These are phyloP conservation scores for Endomychus coccineus DNA, from an alignment of 2,888 invertebrate species.

Conservation along the genomic window DNA sequence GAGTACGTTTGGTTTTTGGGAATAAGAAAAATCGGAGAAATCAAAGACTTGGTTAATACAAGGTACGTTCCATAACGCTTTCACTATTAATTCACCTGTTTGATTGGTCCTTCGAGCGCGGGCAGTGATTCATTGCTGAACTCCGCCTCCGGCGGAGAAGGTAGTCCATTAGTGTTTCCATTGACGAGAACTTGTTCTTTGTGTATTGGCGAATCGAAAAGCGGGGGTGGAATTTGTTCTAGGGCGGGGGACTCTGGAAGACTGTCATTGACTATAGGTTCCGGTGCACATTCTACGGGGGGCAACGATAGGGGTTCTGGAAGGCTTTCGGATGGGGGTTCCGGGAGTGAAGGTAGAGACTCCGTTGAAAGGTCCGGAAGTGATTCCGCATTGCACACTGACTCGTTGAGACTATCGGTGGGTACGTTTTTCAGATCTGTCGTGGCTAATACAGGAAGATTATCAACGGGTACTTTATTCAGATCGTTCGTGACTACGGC, in stretches of 20 bases:
- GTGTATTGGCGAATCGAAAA: slow-evolving; percentile 17
- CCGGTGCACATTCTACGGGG: slow-evolving; percentile 41
- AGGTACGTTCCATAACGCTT: slow-evolving; percentile 28
- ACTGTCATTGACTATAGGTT: slow-evolving; percentile 35
- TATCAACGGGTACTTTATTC: slow-evolving; percentile 10
- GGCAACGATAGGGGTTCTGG: slow-evolving; percentile 42
- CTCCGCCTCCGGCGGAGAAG: slow-evolving; percentile 38
- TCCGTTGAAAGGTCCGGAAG: slow-evolving; percentile 42
- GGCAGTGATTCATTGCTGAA: slow-evolving; percentile 46
- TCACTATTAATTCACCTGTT: slow-evolving; percentile 44
- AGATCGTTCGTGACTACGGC: slow-evolving; percentile 10
- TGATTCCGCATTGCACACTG: slow-evolving; percentile 39
- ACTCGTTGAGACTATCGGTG: slow-evolving; percentile 17
- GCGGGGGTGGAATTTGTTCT: slow-evolving; percentile 7
- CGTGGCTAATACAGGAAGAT: slow-evolving; percentile 8
- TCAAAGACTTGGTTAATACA: slow-evolving; percentile 30
- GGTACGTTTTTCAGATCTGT: slow-evolving; percentile 5
- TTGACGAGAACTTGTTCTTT: slow-evolving; percentile 35
- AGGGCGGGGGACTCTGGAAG: too few species aligned
- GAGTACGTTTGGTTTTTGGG: not conserved
- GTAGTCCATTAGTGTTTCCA: slow-evolving; percentile 39
- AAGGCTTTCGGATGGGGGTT: slow-evolving; percentile 38
- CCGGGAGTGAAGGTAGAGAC: slow-evolving; percentile 40
- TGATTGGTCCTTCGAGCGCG: slow-evolving; percentile 51
- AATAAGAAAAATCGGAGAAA: slow-evolving; percentile 20